Evolutionary conservation across 2,113 vertebrate genomes (phyloP).

Genomic region (Connochaetes taurinus): DNA sequence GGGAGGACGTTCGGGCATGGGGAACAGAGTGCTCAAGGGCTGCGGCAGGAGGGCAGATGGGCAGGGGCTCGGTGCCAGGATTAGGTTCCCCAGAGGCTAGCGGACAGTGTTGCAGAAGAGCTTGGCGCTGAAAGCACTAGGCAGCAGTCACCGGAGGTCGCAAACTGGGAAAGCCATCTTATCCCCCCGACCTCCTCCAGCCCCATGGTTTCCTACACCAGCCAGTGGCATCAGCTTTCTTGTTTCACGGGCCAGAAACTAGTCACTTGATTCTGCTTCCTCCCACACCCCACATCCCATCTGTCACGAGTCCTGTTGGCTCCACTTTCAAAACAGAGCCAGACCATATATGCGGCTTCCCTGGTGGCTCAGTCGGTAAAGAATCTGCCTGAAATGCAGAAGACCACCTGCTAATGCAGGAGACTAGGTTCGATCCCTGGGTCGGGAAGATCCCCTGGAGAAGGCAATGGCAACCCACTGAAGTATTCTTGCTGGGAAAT

Average conservation of each 20-base stretch:
- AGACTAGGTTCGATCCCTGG: background rate
- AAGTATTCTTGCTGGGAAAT: background rate
- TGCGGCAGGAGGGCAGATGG: background rate
- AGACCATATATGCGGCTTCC: background rate
- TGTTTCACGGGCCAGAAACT: background rate
- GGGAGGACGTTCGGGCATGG: background rate
- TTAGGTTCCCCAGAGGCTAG: background rate
- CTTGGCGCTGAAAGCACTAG: background rate
- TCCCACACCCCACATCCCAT: background rate
- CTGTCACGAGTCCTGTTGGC: background rate
- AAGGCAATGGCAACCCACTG: background rate
- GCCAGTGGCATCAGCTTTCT: background rate
- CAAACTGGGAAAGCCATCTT: background rate
- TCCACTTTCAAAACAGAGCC: background rate
- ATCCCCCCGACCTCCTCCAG: too few relatives aligned
- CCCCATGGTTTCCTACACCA: background rate
- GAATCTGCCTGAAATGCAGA: background rate
- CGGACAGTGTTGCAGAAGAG: background rate
- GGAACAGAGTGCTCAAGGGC: accelerated
- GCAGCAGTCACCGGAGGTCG: background rate
- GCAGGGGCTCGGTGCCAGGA: background rate
- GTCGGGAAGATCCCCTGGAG: background rate
- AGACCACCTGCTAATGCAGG: background rate
- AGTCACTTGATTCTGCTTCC: background rate
- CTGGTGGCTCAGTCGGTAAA: background rate